Base-by-base conservation (phyloP, 2,888 invertebrate genomes). In the Cloeon dipterum region DNA sequence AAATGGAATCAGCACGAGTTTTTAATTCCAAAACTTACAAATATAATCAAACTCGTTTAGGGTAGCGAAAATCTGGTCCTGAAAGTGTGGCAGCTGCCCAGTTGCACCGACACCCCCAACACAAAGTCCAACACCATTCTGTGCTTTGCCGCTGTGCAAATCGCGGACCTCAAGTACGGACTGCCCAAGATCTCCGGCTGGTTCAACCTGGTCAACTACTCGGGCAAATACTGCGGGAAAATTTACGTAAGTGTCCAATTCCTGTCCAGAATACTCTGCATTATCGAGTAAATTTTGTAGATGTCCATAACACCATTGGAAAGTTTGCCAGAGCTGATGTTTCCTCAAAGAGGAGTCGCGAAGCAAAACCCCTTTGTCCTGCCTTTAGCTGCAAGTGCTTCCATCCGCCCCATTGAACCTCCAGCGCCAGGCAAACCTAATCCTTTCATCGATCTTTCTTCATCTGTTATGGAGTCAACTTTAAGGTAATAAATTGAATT, bases 141-240 rank as follows among this genome's bases (percentile, higher is more conserved):
- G 5, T 21, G 36, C 3, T 36, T 23, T 14, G 25, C 36, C 18
- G 16, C 14, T 3, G 8, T 36, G 14, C 25, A 26, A 18, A 10
- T 36, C n/a, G 13, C 5, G 11, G 25, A 18, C 25, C 25, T 36
- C 11, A 13, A 16, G 11, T 20, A 17, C 26, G 36, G 36, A 8
- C 23, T 23, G 18, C 36, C 23, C 2, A 23, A 36, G 26, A 21
- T 36, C 26, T 26, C 36, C 10, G 36, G 23, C 16, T 36, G 36
- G 36, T 36, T 26, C 19, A 25, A 36, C 19, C 17, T 36, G 23
- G 18, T 36, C 5, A n/a, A 16, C 13, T 36, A 10, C 4, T 10
- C 10, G 3, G 17, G 25, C 8, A 3, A 36, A 10, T 26, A 10
- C 17, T 11, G 13, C 16, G 36, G 36, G 18, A 23, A 36, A 21